A percentile compares a stretch with the other conserved stretches of the same genome.
These are phyloP conservation scores for Dasyornis broadbenti DNA, from an alignment of 2,113 vertebrate species.

Conservation along the genomic window DNA sequence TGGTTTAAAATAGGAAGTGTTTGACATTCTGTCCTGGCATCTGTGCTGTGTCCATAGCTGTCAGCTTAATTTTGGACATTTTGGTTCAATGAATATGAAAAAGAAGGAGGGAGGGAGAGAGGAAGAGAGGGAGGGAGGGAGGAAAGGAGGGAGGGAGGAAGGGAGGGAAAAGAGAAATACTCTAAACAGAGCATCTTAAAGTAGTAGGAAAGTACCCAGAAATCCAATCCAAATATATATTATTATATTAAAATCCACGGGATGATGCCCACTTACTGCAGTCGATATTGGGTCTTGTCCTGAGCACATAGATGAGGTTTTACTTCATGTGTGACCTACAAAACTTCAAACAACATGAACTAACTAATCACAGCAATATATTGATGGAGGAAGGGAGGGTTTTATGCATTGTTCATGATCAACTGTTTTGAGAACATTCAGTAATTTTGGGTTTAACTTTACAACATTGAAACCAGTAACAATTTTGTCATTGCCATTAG, in stretches of 20 bases:
- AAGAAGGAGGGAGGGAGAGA: not conserved
- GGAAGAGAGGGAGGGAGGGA: not conserved
- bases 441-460: not conserved
- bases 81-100: not conserved
- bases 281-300: rapidly evolving
- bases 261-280: not conserved
- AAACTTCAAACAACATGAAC: not conserved
- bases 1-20: not conserved
- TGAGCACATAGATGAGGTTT: not conserved
- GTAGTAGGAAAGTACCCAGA: not conserved
- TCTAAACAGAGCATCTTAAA: not conserved
- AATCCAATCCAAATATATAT: no score
- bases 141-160: not conserved
- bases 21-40: not conserved
- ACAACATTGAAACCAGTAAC: not conserved
- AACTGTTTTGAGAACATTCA: not conserved
- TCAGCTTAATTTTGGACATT: not conserved
- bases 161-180: not conserved
- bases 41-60: not conserved
- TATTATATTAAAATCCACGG: not conserved
- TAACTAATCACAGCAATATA: not conserved
- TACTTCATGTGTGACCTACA: not conserved
- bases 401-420: not conserved
- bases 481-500: not conserved
- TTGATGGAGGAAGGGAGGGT: not conserved